Base-by-base conservation (phyloP, 2,888 invertebrate species). In the Agrotis ipsilon region DNA sequence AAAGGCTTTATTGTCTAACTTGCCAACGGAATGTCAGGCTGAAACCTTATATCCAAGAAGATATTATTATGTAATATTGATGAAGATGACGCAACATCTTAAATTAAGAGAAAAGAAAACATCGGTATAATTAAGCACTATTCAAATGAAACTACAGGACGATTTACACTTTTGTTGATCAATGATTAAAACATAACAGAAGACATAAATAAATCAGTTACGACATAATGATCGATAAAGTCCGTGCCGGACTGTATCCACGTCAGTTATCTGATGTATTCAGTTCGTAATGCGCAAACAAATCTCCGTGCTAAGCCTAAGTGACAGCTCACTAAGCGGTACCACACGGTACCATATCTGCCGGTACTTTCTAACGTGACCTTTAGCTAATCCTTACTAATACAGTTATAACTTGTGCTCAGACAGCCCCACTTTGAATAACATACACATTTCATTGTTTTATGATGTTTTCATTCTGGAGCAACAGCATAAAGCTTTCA, bases 301-400 rank as follows among this genome's bases (percentile, higher is more conserved):
- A 72, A 76, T 81, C 78, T 81, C 67, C 11, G 52, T 46, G 58
- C 65, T 63, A 66, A 77, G 78, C 81, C 21, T 79, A 81, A 79
- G 78, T 79, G 81, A 81, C 78, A 79, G 81, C 39, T 57, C 75
- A 60, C 51, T 46, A 52, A 59, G 71, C 46, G 61, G 61, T 3
- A 43, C 57, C 39, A n/a, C 65, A 7, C 52, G 55, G 43, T 21
- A 21, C 51, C 43, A 51, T 43, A 65, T 39, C 13, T 13, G n/a
- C 72, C 32, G 32, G 55, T 32, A 52, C 76, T 64, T 61, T 65
- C 62, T 51, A 61, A 18, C 18, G 51, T 66, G 77, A 81, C 78
- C 81, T 78, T 66, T 81, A 48, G 43, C 58, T 80, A 81, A 63
- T 71, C 55, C 71, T 46, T 80, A 61, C 63, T 75, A 58, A 75